Base-by-base conservation (phyloP, 2,113 vertebrate genomes). In the Hippopotamus amphibius region DNA sequence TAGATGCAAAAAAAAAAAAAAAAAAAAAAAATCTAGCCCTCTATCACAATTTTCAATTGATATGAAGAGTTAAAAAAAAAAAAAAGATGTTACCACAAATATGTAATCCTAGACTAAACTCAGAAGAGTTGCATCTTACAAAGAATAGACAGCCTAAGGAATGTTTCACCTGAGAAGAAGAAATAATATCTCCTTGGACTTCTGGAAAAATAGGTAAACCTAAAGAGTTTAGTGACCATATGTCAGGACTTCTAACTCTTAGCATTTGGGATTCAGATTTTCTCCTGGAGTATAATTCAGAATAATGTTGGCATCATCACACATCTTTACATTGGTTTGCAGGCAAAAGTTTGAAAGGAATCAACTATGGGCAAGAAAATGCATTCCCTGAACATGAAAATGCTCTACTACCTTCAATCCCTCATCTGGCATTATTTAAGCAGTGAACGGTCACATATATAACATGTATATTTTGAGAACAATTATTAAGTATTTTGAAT, bases 41-140 rank as follows among this genome's bases (percentile, higher is more conserved):
- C 69, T 50, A 50, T 80, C 74, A 85, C 76, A 88, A 37, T 86
- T 96, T 79, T 71, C 24, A 80, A 55, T 33, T 92, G 61, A 66
- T 30, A 66, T 28, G 19, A 85, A 69, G 41, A 88, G 1, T 59
- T 26, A 7, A 68, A 66, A 69, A 88, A 57, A 1, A 8, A 90
- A 69, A 77, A 84, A 71, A 91, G 41, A 1, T 5, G 7, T 72
- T 81, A 65, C 26, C 41, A n/a, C 80, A 86, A 82, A 92, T 53
- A 61, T 41, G 3, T 53, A 83, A 69, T 63, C 22, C 0, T 72
- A 72, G 4, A 0, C 82, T 65, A 90, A 90, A 50, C 30, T 92
- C 65, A 91, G 57, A 95, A 82, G 17, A 33, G 16, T 79, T n/a
- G 15, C 61, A 6, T 22, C 33, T 85, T 88, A 46, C 26, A 88